These are phyloP conservation scores for Acestrorhynchus altus DNA, from an alignment of 2,797 vertebrate genomes.

Conservation along the genomic window DNA sequence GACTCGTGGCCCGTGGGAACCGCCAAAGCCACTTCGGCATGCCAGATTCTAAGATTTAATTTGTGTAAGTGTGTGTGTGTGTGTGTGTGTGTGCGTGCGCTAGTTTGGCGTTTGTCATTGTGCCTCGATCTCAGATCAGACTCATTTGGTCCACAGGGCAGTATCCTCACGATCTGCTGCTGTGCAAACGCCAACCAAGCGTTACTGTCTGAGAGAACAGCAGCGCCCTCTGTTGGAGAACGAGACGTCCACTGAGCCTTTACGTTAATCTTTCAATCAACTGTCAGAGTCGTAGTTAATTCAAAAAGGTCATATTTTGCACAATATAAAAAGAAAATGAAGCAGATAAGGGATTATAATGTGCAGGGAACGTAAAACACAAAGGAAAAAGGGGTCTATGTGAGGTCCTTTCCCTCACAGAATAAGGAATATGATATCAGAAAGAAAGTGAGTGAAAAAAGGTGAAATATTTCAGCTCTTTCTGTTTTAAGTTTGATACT, in stretches of 20 bases:
- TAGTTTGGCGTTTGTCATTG: neutral
- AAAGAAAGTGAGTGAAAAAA: too few species aligned
- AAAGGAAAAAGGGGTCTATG: too few species aligned
- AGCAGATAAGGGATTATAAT: too few species aligned
- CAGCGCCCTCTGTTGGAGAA: conserved; percentile 17
- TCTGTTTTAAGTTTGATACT: too few species aligned
- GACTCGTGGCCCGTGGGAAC: neutral
- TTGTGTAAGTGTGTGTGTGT: neutral
- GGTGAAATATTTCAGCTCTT: too few species aligned
- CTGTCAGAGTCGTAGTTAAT: too few species aligned
- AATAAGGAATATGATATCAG: too few species aligned
- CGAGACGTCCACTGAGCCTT: neutral
- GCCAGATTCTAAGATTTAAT: neutral
- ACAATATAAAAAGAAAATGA: too few species aligned
- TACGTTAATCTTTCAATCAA: neutral
- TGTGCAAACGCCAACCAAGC: neutral
- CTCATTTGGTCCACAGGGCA: neutral
- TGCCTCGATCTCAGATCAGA: neutral
- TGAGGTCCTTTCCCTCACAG: too few species aligned
- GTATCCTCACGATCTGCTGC: neutral
- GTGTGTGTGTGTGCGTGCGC: neutral
- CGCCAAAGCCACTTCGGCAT: neutral
- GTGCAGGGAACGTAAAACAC: too few species aligned
- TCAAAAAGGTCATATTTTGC: too few species aligned
- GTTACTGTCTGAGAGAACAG: neutral